Base-by-base conservation (phyloP, 2,888 invertebrate species). In the Linnaemya vulpina region DNA sequence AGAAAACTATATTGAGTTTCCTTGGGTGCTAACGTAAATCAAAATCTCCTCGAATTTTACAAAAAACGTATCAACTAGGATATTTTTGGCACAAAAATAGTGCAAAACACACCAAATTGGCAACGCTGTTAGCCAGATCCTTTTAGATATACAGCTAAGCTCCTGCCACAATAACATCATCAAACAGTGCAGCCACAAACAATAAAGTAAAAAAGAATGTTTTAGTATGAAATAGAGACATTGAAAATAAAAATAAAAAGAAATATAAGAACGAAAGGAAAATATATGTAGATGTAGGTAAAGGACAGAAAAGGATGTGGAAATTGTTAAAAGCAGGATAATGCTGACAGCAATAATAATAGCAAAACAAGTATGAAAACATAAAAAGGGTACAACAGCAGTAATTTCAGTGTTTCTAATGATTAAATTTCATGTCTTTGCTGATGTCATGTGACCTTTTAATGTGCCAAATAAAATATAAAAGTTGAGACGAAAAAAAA, bases 291-390 rank as follows among this genome's bases (percentile, higher is more conserved):
- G 20, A 22, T n/a, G 5, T 7, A 53, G 3, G 22, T 51, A 51
- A 53, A 22, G 3, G 58, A 58, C 25, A 30, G 73, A 55, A 73
- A 63, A 71, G 71, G 71, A 63, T 71, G 51, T 65, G 49, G 22
- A 25, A 62, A 51, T 53, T 35, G 62, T 55, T 63, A 71, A 71
- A 78, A 80, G 51, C 80, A 51, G 80, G 58, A 80, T 80, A 73
- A 73, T 65, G 79, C 63, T 79, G 73, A 74, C 67, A 74, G 51
- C 38, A 58, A 67, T 49, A 73, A 80, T 68, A 68, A 67, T 38
- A 60, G 58, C 35, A 62, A 60, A n/a, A 49, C 8, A 22, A 58
- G 38, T 40, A 70, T 35, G n/a, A 25, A n/a, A 68, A 68, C 38
- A 60, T 68, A 40, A 46, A 65, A 53, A 15, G 22, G 75, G 77